Percentiles rank a stretch among this genome's conserved stretches.
These are phyloP conservation scores for Ciconia maguari DNA, from an alignment of 2,113 vertebrate genomes.

Conservation along the genomic window DNA sequence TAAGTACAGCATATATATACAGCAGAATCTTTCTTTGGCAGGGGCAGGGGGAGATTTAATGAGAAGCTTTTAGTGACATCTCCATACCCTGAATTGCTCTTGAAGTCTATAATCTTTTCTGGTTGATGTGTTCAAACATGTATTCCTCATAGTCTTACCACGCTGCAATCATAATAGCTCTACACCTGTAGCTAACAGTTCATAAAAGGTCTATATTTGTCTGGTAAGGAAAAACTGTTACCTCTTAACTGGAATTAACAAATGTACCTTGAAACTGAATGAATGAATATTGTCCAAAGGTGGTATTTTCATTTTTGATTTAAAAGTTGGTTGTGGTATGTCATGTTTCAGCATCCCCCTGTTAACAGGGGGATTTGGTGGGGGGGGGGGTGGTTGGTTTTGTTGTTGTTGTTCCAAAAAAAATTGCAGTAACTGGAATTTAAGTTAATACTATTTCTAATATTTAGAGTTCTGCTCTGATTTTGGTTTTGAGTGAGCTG, in stretches of 20 bases:
- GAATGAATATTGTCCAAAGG: neutral
- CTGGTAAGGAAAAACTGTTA: neutral
- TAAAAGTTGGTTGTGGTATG: neutral
- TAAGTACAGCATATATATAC: neutral
- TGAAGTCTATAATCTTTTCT: neutral
- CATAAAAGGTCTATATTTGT: neutral
- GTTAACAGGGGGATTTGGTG: neutral
- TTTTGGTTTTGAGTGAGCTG: neutral
- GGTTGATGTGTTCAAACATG: neutral
- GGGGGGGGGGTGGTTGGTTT: neutral
- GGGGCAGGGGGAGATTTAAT: neutral
- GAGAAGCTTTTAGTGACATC: neutral
- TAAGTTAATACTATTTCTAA: neutral
- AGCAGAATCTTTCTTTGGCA: neutral
- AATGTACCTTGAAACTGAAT: neutral
- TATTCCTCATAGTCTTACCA: neutral
- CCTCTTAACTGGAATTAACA: neutral
- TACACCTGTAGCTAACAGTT: neutral
- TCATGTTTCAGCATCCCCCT: neutral
- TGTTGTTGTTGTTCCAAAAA: neutral
- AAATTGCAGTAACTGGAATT: neutral
- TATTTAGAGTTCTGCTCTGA: neutral
- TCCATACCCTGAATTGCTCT: neutral
- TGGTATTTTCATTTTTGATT: neutral
- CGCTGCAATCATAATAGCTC: neutral